Evolutionary conservation across 2,113 vertebrate species (phyloP).

Genomic region (Meles meles): DNA sequence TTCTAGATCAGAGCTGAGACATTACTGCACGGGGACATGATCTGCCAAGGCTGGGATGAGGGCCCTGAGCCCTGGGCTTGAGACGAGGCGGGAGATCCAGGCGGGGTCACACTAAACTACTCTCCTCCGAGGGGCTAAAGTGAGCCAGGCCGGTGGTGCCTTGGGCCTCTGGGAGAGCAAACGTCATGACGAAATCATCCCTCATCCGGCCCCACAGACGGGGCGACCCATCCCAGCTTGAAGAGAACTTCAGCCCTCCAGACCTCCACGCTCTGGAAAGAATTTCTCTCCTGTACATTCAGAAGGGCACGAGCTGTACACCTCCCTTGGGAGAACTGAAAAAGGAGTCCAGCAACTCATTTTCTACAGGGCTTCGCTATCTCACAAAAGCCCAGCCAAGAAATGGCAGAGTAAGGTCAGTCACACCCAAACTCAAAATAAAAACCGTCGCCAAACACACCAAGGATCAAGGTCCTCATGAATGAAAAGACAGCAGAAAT

Average conservation of each 20-base stretch:
- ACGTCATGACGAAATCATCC: neutral
- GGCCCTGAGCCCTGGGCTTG: neutral
- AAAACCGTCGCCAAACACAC: neutral
- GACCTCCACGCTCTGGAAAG: neutral
- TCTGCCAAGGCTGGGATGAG: neutral
- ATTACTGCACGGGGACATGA: neutral
- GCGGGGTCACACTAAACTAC: rapidly evolving
- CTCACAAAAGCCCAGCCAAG: neutral
- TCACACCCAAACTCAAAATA: neutral
- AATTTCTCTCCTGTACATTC: neutral
- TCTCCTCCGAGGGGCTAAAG: rapidly evolving
- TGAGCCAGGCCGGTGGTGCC: neutral
- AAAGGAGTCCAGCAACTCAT: neutral
- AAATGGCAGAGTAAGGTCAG: neutral
- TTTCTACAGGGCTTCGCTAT: neutral
- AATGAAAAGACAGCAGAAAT: neutral
- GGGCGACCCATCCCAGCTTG: neutral
- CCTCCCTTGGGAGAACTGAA: neutral
- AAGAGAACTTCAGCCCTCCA: neutral
- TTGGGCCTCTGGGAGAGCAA: neutral
- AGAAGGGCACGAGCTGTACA: neutral
- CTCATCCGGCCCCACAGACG: neutral
- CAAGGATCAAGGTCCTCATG: neutral
- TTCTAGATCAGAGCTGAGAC: neutral
- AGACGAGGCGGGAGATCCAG: no score